These are phyloP conservation scores for Sander vitreus DNA, from an alignment of 2,113 vertebrate genomes.

Conservation along the genomic window DNA sequence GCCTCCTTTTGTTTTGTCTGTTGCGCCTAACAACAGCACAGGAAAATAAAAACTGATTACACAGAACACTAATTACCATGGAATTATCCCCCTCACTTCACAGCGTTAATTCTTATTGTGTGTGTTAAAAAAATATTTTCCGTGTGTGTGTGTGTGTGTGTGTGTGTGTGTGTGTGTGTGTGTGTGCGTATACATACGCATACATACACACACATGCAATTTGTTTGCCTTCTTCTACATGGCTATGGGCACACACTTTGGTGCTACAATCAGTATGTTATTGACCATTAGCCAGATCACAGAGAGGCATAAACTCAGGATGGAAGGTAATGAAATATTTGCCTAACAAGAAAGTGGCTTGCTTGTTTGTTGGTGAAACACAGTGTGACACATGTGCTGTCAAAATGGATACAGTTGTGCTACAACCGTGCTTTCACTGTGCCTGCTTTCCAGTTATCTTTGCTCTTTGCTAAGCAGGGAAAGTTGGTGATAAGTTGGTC, in stretches of 20 bases:
- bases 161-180: neutral
- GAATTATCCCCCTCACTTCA: constrained; percentile 78
- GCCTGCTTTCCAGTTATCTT: constrained; percentile 34
- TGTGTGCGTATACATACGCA: neutral
- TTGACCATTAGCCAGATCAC: constrained; percentile 42
- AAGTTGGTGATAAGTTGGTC: constrained; percentile 50
- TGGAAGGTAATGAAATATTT: constrained; percentile 48
- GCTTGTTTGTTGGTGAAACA: constrained; percentile 50
- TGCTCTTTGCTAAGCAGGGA: constrained; percentile 39
- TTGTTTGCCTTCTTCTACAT: neutral
- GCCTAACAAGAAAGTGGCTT: constrained; percentile 10
- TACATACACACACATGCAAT: constrained; percentile 10
- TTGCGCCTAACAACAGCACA: constrained; percentile 69
- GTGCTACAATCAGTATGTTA: constrained; percentile 20
- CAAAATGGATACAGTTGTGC: neutral
- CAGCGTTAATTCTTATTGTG: constrained; percentile 76
- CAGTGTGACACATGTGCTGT: neutral
- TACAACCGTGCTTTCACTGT: constrained; percentile 31
- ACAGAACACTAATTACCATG: constrained; percentile 82
- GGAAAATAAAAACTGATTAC: constrained; percentile 84
- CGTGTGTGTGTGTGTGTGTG: neutral
- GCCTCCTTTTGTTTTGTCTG: constrained; percentile 81
- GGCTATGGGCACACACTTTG: constrained; percentile 22
- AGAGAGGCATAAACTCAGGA: neutral
- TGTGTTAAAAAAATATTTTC: neutral